Base-by-base conservation (phyloP, 2,888 invertebrate species). In the Athalia circularis region DNA sequence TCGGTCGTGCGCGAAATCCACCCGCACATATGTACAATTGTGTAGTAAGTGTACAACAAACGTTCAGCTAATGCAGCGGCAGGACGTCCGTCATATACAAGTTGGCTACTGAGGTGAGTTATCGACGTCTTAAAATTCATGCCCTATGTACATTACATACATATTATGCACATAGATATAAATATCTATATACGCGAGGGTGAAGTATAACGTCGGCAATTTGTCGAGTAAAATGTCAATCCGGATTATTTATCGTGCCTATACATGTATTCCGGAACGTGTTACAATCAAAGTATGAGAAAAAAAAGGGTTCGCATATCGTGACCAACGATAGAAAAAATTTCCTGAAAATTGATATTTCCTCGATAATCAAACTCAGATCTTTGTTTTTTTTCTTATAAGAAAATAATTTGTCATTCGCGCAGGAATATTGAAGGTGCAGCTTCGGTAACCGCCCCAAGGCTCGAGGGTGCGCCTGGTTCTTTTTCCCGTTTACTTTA, bases 221-320 rank as follows among this genome's bases (percentile, higher is more conserved):
- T 72, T 59, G 59, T 52, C 57, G 59, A 59, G 72, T 72, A 59
- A 72, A 72, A 59, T 72, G 72, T 72, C 72, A 72, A 72, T 72
- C 57, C 72, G 72, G 72, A 72, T 72, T 59, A 72, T 47, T 54
- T 43, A 29, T 29, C 29, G 29, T 29, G 29, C 29, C 29, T 29
- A 29, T 29, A 29, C 29, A 29, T 29, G 29, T 29, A 29, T 29
- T 29, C 29, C 29, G 29, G 29, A 29, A 29, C 29, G 29, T 29
- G 29, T 29, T 29, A 29, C 29, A 29, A 29, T 29, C 29, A 29
- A 29, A 29, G 29, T 29, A 29, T 29, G 2, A 29, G 29, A 29
- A 29, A 29, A 29, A 29, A 29, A 29, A 29, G 29, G 29, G 29
- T 29, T 29, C 29, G 29, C 29, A 29, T 29, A 29, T 29, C 29